These are phyloP conservation scores for Thalassophryne amazonica DNA, from an alignment of 2,797 vertebrate genomes.

Conservation along the genomic window DNA sequence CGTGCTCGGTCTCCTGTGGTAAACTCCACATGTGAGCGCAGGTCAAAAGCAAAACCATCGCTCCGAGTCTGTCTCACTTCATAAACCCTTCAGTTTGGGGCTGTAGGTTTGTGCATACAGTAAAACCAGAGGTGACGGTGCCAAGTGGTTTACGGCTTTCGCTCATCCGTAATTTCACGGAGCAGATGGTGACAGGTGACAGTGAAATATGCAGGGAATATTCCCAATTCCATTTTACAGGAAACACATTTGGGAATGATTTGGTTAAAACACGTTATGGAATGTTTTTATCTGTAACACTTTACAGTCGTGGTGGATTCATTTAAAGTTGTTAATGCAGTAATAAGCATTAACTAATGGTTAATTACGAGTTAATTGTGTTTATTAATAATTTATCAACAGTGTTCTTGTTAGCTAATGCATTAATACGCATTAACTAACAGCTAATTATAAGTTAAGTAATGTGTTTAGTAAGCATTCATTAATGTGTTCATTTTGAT, in stretches of 20 bases:
- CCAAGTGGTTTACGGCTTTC: slow-evolving; percentile 45
- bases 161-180: slow-evolving; percentile 34
- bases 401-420: too few species aligned
- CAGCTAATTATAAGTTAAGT: too few species aligned
- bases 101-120: slow-evolving; percentile 27
- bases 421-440: too few species aligned
- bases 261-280: too few species aligned
- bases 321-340: too few species aligned
- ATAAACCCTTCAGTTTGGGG: slow-evolving; percentile 54
- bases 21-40: slow-evolving; percentile 27
- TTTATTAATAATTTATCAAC: too few species aligned
- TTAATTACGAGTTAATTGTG: too few species aligned
- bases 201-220: slow-evolving; percentile 26
- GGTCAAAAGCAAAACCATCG: slow-evolving; percentile 53
- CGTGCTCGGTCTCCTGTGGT: slow-evolving; percentile 40
- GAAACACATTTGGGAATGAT: slow-evolving; percentile 14
- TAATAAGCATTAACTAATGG: too few species aligned
- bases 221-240: neutral
- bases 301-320: too few species aligned
- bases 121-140: slow-evolving; percentile 33
- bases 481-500: too few species aligned
- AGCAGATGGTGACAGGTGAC: slow-evolving; percentile 56
- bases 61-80: slow-evolving; percentile 46
- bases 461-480: too few species aligned
- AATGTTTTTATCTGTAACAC: too few species aligned